Conservation (phyloP, 2,797 vertebrate genomes). For the Anguilla megastoma region DNA sequence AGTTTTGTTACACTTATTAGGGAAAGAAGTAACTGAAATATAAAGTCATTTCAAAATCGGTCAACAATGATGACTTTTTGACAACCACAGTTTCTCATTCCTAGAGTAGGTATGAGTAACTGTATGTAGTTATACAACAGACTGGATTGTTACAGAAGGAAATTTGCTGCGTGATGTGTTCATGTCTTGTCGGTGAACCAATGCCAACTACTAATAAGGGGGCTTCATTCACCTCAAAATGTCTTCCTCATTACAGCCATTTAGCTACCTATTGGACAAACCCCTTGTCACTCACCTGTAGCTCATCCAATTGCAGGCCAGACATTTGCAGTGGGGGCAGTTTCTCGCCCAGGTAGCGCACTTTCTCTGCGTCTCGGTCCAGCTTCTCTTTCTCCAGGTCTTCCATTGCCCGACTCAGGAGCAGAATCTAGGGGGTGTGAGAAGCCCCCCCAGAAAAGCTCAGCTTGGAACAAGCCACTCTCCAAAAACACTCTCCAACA, state of each 20-base stretch:
- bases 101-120: background rate
- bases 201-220: background rate
- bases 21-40: background rate
- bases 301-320: conserved; percentile 77
- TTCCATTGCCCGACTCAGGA: conserved; percentile 91
- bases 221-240: background rate
- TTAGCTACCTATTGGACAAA: background rate
- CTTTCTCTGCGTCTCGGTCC: conserved; percentile 87
- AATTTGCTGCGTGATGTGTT: background rate
- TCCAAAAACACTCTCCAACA: no score
- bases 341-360: conserved; percentile 82
- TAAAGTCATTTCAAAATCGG: background rate
- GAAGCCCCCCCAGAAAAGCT: background rate
- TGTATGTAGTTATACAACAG: background rate
- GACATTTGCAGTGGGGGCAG: conserved; percentile 77
- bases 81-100: background rate
- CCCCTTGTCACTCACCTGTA: conserved; percentile 75
- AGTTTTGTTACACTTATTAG: background rate
- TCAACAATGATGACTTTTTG: conserved; percentile 18
- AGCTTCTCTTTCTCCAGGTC: conserved; percentile 86
- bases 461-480: background rate
- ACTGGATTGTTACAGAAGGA: background rate
- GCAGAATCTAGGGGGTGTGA: conserved; percentile 79
- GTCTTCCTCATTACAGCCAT: background rate
- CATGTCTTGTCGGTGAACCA: background rate